phyloP scores from a whole-genome alignment of 2,888 invertebrate species.

The Ophraella communa region DNA sequence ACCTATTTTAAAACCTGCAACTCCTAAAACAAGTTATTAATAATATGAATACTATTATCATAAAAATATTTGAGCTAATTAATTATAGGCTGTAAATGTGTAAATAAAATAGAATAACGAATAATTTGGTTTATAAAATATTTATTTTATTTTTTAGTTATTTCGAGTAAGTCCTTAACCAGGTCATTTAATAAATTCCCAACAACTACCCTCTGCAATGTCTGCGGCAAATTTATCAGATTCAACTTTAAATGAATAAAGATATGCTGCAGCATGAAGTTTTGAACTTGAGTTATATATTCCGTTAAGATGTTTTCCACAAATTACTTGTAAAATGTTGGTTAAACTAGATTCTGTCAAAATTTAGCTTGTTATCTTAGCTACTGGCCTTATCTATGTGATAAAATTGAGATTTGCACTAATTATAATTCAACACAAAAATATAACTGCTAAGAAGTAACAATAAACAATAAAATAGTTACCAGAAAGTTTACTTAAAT shows the following conservation, averaged over 20 bases:
- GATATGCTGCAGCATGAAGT: slow-evolving; percentile 36
- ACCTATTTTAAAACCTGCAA: too few species aligned
- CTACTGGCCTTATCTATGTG: neutral
- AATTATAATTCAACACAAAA: neutral
- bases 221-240: slow-evolving; percentile 34
- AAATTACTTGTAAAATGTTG: slow-evolving; percentile 27
- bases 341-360: neutral
- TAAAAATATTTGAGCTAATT: too few species aligned
- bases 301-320: slow-evolving; percentile 25
- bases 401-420: too few species aligned
- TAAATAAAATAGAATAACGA: neutral
- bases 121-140: neutral
- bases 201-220: slow-evolving; percentile 28
- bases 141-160: neutral
- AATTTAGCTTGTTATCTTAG: neutral
- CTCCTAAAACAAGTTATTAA: too few species aligned
- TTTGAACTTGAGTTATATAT: slow-evolving; percentile 32
- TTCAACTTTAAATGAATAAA: slow-evolving; percentile 35
- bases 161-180: neutral
- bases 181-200: slow-evolving; percentile 16
- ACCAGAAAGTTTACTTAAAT: too few species aligned
- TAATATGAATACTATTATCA: too few species aligned
- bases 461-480: too few species aligned
- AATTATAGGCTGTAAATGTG: too few species aligned
- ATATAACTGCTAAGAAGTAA: too few species aligned